These are phyloP conservation scores for Drosophila kohkoa DNA, from an alignment of 1,140 invertebrate genomes.

Conservation along the genomic window DNA sequence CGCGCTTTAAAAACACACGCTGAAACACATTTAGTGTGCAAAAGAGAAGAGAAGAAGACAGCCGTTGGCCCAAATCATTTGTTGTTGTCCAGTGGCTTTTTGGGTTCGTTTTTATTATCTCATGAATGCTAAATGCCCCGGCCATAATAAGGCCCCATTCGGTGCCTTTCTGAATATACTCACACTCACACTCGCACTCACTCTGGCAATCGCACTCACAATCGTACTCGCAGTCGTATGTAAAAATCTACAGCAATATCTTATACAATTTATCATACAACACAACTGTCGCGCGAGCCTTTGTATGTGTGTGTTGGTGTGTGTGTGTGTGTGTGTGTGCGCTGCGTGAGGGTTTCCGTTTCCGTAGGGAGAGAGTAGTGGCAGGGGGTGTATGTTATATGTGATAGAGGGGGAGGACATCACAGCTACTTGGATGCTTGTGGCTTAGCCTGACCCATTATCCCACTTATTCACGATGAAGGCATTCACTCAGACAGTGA, in stretches of 20 bases:
- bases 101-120: constrained; percentile 72
- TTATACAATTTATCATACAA: constrained; percentile 79
- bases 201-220: not conserved
- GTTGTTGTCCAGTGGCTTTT: constrained; percentile 75
- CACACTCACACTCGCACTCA: constrained; percentile 2
- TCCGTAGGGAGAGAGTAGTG: constrained; percentile 31
- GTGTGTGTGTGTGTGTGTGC: constrained; percentile 36
- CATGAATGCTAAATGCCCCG: constrained; percentile 80
- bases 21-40: constrained; percentile 2
- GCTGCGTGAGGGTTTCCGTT: constrained; percentile 56
- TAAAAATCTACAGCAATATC: constrained; percentile 71
- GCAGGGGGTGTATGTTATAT: not conserved
- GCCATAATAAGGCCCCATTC: constrained; percentile 40
- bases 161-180: constrained; percentile 5
- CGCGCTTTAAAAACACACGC: constrained; percentile 37
- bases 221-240: constrained; percentile 37
- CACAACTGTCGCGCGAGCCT: constrained; percentile 57
- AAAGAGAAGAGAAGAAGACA: constrained; percentile 12
- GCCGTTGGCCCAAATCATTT: constrained; percentile 68
- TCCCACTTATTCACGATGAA: constrained; percentile 81
- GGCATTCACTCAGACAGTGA: constrained; percentile 69
- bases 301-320: constrained; percentile 35
- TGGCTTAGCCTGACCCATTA: constrained; percentile 82
- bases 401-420: constrained; percentile 41
- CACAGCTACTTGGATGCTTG: constrained; percentile 72